Conservation (phyloP, 2,888 invertebrate species). For the Drosophila hawaiiensis region DNA sequence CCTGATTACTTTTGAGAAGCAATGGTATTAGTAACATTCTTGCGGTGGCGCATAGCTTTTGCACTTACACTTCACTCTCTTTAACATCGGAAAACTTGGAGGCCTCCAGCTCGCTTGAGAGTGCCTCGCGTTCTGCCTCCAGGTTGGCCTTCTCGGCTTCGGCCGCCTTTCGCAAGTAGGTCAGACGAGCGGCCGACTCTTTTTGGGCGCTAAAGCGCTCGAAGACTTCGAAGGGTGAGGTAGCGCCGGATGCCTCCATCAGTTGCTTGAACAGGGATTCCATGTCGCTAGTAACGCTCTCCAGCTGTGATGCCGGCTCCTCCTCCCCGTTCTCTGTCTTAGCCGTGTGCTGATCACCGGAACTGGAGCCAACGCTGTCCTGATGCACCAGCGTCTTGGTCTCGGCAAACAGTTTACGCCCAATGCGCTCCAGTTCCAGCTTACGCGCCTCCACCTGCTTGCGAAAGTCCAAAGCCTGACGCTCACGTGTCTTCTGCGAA, state of each 20-base stretch:
- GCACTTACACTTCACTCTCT: conserved; percentile 91
- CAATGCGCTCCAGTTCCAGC: conserved; percentile 90
- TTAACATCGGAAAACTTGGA: conserved; percentile 92
- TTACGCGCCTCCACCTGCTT: conserved; percentile 90
- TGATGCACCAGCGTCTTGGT: conserved; percentile 87
- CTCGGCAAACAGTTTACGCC: conserved; percentile 91
- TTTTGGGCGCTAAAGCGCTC: conserved; percentile 90
- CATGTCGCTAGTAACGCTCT: conserved; percentile 85
- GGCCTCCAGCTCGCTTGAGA: conserved; percentile 90
- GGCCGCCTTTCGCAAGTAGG: conserved; percentile 89
- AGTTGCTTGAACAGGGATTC: conserved; percentile 90
- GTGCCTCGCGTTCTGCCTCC: conserved; percentile 88
- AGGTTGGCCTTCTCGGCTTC: conserved; percentile 91
- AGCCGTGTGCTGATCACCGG: conserved; percentile 84
- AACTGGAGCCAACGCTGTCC: conserved; percentile 87
- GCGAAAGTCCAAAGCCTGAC: conserved; percentile 88
- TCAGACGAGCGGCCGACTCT: conserved; percentile 90
- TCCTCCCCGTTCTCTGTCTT: conserved; percentile 83
- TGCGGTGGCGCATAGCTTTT: rapidly evolving
- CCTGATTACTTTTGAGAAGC: conserved; percentile 88
- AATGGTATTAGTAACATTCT: neutral
- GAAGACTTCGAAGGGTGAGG: conserved; percentile 90
- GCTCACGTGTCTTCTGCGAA: conserved; percentile 89
- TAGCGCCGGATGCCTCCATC: conserved; percentile 92
- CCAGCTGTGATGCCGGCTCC: conserved; percentile 82